Conservation (phyloP, 2,797 vertebrate species). For the Spondyliosoma cantharus region DNA sequence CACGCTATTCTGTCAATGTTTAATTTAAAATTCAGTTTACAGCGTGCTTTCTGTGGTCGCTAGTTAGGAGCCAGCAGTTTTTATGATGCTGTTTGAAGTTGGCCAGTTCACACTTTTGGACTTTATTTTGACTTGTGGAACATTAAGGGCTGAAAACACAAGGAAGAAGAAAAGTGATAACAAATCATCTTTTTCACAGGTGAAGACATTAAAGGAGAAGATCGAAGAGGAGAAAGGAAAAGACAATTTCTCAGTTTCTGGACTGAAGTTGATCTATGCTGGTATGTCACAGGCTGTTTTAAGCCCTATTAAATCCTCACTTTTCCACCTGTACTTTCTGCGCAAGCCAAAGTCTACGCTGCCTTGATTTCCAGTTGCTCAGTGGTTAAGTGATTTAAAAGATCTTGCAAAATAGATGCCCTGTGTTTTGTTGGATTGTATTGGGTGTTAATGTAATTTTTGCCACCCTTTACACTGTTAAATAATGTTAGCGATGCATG, state of each 20-base stretch:
- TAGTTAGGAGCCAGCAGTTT: not conserved
- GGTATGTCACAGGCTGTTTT: conserved; percentile 80
- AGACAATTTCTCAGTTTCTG: conserved; percentile 92
- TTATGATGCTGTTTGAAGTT: conserved; percentile 14
- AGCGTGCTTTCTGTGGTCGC: not conserved
- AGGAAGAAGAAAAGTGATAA: not conserved
- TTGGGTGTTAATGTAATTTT: not conserved
- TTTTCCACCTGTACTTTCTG: not conserved
- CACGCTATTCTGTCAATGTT: not conserved
- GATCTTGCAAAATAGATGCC: not conserved
- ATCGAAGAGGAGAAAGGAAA: conserved; percentile 95
- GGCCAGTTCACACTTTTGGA: conserved; percentile 42
- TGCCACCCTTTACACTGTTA: not conserved
- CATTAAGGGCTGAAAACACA: not conserved
- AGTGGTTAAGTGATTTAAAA: not conserved
- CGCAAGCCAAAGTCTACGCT: not conserved
- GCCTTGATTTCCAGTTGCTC: not conserved
- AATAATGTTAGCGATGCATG: not conserved
- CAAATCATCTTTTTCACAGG: conserved; percentile 77
- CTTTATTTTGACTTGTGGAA: conserved; percentile 15
- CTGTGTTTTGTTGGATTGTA: not conserved
- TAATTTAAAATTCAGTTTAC: not conserved
- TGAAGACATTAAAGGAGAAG: conserved; percentile 94
- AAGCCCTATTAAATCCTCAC: not conserved
- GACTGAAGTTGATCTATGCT: conserved; percentile 97